Evolutionary conservation across 2,888 invertebrate genomes (phyloP), one percentile per base, ranked within the genome.

Genomic region (Chelonus formosanus): DNA sequence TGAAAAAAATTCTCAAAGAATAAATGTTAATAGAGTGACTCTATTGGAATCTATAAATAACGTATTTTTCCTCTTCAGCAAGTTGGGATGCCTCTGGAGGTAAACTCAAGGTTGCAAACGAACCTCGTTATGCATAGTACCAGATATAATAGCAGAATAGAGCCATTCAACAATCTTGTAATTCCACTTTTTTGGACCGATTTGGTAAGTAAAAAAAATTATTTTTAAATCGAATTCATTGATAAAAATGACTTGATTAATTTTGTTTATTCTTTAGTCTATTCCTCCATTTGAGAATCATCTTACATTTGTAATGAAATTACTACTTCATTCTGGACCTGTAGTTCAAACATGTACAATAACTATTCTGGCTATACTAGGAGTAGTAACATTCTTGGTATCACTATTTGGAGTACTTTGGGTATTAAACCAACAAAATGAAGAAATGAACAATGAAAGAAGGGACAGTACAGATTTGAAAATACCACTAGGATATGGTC

Each of bases 181-280:
- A 57, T 94, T 54, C 94, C 94, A 0, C 78, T 94, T 8, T 85
- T 92, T 62, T 93, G 93, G 92, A 79, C 90, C 0, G 90, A 92
- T 75, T 79, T 93, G 82, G 90, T 91, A 81, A 87, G 88, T 82
- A 36, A 35, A 62, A n/a, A 48, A 59, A 35, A 59, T 32, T 32
- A 48, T 20, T n/a, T 48, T 10, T 5, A 3, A 7, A 10, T 20
- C 31, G 8, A 44, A 5, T 36, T 48, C 43, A 10, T 32, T 10
- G 44, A 32, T 5, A 48, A 5, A 31, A 20, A 20, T 20, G 20
- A 20, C 20, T 1, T 36, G 4, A 31, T 36, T 3, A 48, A 36
- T 40, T 62, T 62, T 53, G 59, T 8, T 35, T 65, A 20, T 59
- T 65, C 74, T 73, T 5, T 72, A 84, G 84, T 47, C 53, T 3